Base-by-base conservation (phyloP, 2,113 vertebrate species). In the Cervus canadensis region DNA sequence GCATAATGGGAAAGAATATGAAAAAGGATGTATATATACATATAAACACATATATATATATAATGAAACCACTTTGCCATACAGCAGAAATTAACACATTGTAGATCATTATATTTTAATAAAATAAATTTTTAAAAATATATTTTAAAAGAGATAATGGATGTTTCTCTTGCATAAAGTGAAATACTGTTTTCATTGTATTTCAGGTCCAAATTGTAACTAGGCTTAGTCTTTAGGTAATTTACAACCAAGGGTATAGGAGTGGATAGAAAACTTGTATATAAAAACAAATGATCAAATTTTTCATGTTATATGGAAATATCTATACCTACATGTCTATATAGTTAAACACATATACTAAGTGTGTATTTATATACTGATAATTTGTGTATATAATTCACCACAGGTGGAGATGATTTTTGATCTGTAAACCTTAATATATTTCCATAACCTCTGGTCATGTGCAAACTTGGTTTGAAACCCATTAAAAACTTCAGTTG, bases 381-480 rank as follows among this genome's bases (percentile, higher is more conserved):
- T 50, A 91, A 92, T 43, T 86, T 26, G 74, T 17, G 71, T 43
- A 54, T 28, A 25, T 19, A 90, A 56, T 93, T 92, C 78, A 48
- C 54, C 23, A 87, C 30, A 96, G 36, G 43, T 78, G 9, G 54
- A 92, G 45, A 52, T 86, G 15, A 86, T 83, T 67, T 96, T 86
- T 87, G 33, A 92, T 59, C 36, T 79, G 16, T 40, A 89, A 78
- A 83, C 23, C 30, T 94, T 43, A 57, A 50, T 60, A 60, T 87
- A 67, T 90, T 28, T 94, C 40, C 19, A 57, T 94, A 60, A 93
- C 5, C 33, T 84, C 60, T 43, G 16, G 36, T 67, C 36, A 60
- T 56, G 36, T 23, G 52, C 52, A 96, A 96, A 94, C 14, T 83
- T 89, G 78, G 56, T 78, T 93, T 94, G 67, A 93, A 97, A 83